Evolutionary conservation across 2,797 vertebrate genomes (phyloP).

Genomic region (Cephalopachus bancanus): DNA sequence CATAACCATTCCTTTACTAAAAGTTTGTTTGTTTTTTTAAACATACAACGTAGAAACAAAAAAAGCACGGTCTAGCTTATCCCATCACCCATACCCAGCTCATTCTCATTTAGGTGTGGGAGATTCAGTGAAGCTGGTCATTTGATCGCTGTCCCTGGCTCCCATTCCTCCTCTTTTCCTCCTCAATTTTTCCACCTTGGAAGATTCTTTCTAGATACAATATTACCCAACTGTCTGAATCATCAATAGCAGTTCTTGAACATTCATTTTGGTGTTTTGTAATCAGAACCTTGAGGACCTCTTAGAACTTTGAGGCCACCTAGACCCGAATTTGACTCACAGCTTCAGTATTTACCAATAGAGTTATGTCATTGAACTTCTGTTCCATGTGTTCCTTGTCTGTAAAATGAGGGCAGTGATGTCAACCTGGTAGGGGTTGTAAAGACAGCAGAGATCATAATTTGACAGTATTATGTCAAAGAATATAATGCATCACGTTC

Average conservation of each 20-base stretch:
- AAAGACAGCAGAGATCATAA: not conserved
- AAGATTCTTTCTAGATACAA: not conserved
- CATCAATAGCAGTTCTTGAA: not conserved
- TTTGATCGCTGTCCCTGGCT: not conserved
- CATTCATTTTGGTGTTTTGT: not conserved
- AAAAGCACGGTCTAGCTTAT: not conserved
- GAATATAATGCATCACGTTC: not conserved
- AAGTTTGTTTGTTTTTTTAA: not conserved
- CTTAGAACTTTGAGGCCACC: not conserved
- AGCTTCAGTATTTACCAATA: not conserved
- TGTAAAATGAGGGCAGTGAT: too few relatives aligned
- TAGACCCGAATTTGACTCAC: not conserved
- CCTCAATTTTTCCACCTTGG: not conserved
- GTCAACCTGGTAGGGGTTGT: not conserved
- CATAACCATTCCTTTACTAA: not conserved
- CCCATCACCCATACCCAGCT: not conserved
- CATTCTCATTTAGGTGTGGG: not conserved
- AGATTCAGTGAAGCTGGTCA: not conserved
- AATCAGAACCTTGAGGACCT: not conserved
- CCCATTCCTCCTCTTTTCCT: not conserved
- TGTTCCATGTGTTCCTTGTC: not conserved
- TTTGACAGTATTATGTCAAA: not conserved
- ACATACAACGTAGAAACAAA: not conserved
- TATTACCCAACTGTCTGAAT: not conserved
- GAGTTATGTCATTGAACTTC: not conserved